Base-by-base conservation (phyloP, 92 coral and sea anemone genomes). In the Epizoanthus rinbou region DNA sequence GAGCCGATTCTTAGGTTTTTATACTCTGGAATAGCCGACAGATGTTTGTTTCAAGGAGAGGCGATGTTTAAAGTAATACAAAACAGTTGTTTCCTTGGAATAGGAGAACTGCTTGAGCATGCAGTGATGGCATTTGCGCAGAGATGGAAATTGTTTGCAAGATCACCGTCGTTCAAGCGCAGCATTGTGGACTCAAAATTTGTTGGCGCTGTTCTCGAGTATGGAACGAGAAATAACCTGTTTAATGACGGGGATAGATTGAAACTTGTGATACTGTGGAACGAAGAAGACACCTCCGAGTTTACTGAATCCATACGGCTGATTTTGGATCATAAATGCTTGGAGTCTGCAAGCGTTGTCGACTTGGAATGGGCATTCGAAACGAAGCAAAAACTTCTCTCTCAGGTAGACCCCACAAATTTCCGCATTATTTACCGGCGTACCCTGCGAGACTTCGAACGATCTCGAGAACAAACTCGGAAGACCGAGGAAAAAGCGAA, bases 311-410 rank as follows among this genome's bases (percentile, higher is more conserved):
- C 97, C 1, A 85, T 82, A 47, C 94, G 92, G 19, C 82, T 97
- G 69, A 52, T 97, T 6, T 64, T 75, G 18, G 94, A 94, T 39
- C 89, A 90, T 58, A 90, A 86, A 39, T 97, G 99, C 80, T 87
- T 97, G 52, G 98, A 94, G 54, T 83, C 89, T 24, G 92, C 98
- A 0, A 82, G 92, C 33, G 82, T 97, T 37, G 75, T 81, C 0
- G 98, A 97, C 64, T 79, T 97, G 54, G 99, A 97, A 64, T 97
- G 99, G 99, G 94, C 93, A 8, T 66, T 97, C 35, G 92, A 92
- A 72, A 86, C 91, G 37, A 97, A 97, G 41, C 89, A 92, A 1
- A 66, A 73, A 37, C 88, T 97, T 0, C 80, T 97, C 58, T 79
- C 86, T 15, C 75, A 78, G 18, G 37, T 97, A 68, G 93, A 92